A percentile compares a stretch with the other conserved stretches of the same genome.
These are phyloP conservation scores for Nomada ruficornis DNA, from an alignment of 2,888 invertebrate species.

Conservation along the genomic window DNA sequence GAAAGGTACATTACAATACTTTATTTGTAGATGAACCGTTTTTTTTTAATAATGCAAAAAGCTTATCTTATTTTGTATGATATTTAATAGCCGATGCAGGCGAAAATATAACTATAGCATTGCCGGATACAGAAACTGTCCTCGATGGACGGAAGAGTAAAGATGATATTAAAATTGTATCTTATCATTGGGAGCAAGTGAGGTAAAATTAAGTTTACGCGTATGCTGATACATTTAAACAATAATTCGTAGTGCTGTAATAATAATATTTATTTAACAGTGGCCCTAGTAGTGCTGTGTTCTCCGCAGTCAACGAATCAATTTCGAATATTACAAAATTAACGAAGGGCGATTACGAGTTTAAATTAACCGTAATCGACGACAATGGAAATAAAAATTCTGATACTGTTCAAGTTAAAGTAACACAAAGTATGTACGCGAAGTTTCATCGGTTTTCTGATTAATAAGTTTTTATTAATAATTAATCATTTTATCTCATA, in stretches of 20 bases:
- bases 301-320: slow-evolving; percentile 86
- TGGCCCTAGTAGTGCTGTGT: slow-evolving; percentile 85
- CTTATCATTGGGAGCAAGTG: slow-evolving; percentile 93
- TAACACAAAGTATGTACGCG: slow-evolving; percentile 91
- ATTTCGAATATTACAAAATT: slow-evolving; percentile 91
- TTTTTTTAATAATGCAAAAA: not conserved
- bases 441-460: not conserved
- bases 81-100: slow-evolving; percentile 85
- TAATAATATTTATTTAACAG: slow-evolving; percentile 75
- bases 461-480: not conserved
- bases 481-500: slow-evolving; percentile 81
- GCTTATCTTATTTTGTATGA: slow-evolving; percentile 23
- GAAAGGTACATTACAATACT: slow-evolving; percentile 84
- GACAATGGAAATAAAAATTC: slow-evolving; percentile 93
- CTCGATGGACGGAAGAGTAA: slow-evolving; percentile 93
- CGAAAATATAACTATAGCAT: slow-evolving; percentile 88
- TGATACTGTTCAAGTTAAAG: slow-evolving; percentile 90
- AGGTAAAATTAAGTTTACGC: slow-evolving; percentile 82
- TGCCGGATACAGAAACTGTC: slow-evolving; percentile 92
- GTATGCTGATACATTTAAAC: too few species aligned
- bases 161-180: slow-evolving; percentile 93
- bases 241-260: slow-evolving; percentile 5
- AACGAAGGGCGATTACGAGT: slow-evolving; percentile 93
- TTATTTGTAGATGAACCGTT: not conserved
- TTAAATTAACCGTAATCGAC: slow-evolving; percentile 93